Evolutionary conservation across 2,797 vertebrate species (phyloP), one percentile per base, ranked within the genome.

Genomic region (Orientallactaga sibirica): DNA sequence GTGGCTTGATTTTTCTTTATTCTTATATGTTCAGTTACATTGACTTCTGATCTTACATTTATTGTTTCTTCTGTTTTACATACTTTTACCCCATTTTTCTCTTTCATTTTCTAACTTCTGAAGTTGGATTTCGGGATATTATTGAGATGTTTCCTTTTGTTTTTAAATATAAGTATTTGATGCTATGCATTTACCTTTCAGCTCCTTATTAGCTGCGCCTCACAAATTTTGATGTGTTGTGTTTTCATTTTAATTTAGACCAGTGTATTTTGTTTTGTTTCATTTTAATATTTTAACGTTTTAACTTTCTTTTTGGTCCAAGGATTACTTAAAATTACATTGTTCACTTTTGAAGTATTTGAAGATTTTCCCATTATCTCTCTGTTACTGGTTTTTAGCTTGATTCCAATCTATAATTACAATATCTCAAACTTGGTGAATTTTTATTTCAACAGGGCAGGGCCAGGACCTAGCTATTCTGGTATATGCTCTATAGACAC

Each of bases 361-460:
- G 25, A n/a, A 91, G n/a, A 84, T 76, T 84, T 91, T 91, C 80
- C 37, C 27, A 15, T 64, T 52, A 29, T 43, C 24, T 89, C 61
- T 84, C 58, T n/a, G n/a, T 58, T 58, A 22, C 10, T 76, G 73
- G 33, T 85, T 70, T 78, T 37, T 76, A 76, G 62, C 61, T 85
- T 43, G 37, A 85, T 78, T 78, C 66, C 18, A 78, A 10, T 78
- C 7, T n/a, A 67, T 90, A 25, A 37, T 75, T 67, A 75, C 61
- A 67, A 43, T 74, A n/a, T 73, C 64, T 68, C 4, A 52, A 19
- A 73, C n/a, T 48, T 37, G 22, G 22, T 37, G n/a, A 58, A 20
- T 55, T 71, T 37, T 25, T 68, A 68, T 83, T 52, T 68, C 52
- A n/a, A 67, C 43, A 52, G 7, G 20, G 19, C 43, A 52, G 19